Evolutionary conservation across 2,888 invertebrate genomes (phyloP), one percentile per base, ranked within the genome.

Genomic region (Crepidodera aurea): DNA sequence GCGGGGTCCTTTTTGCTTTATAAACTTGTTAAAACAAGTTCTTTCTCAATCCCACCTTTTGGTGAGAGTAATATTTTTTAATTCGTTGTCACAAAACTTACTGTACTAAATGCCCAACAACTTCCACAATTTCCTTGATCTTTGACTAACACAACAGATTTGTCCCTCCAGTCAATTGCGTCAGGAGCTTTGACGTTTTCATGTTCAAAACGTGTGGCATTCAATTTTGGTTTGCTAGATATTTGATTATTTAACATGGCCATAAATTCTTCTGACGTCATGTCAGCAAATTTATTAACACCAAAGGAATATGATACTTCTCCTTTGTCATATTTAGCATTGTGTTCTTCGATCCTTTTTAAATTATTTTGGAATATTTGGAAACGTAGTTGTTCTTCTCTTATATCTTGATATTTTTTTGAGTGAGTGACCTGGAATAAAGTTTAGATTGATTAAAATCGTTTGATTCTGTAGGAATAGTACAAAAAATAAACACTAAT

Each of bases 31-130:
- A n/a, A n/a, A n/a, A n/a, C n/a, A n/a, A n/a, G n/a, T n/a, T n/a
- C n/a, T n/a, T n/a, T n/a, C n/a, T n/a, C n/a, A n/a, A n/a, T n/a
- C n/a, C n/a, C n/a, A n/a, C n/a, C n/a, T n/a, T n/a, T n/a, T n/a
- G n/a, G n/a, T n/a, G n/a, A n/a, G n/a, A n/a, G n/a, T 22, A 22
- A 22, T 22, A 22, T 22, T 4, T 22, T 22, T 22, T 22, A 22
- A 22, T n/a, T n/a, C n/a, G n/a, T n/a, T n/a, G n/a, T n/a, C n/a
- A 18, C 7, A 19, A 51, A 10, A 59, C 82, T 82, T 79, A 84
- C 83, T 7, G 87, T 77, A 72, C 86, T 86, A 78, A 88, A 89
- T 2, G 88, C 83, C 88, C 88, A 89, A 75, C 88, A 89, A 1
- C 86, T 85, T 4, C 87, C 87, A 77, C 88, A 88, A 15, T 82